These are phyloP conservation scores for Platysternon megacephalum DNA, from an alignment of 2,113 vertebrate species.

Conservation along the genomic window DNA sequence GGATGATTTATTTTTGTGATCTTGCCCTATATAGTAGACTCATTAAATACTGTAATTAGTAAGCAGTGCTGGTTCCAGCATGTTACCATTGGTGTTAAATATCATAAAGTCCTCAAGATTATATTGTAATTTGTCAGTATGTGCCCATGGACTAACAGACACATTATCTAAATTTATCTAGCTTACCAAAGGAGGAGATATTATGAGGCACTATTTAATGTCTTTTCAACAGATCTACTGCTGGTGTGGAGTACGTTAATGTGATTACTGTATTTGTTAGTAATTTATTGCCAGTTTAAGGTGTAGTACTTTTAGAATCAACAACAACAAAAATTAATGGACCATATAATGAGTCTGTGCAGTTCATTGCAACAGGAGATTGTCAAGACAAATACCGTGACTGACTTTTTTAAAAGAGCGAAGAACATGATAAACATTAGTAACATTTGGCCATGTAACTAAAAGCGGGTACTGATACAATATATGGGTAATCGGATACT, in stretches of 20 bases:
- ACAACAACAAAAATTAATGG: neutral
- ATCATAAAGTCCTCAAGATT: neutral
- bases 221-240: neutral
- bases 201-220: neutral
- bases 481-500: neutral
- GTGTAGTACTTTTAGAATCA: neutral
- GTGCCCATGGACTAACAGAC: neutral
- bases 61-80: no score
- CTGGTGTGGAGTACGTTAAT: neutral
- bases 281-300: neutral
- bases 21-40: no score
- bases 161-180: accelerated
- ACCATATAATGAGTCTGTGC: neutral
- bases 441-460: neutral
- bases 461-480: neutral
- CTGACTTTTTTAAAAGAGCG: neutral
- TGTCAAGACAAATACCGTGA: neutral
- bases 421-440: neutral
- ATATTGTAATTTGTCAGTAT: neutral
- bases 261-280: neutral
- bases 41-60: no score
- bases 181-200: neutral
- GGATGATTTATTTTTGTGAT: no score
- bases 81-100: neutral
- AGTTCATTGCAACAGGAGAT: neutral